Conservation (phyloP, 2,113 vertebrate genomes). For the Rhombomys opimus region DNA sequence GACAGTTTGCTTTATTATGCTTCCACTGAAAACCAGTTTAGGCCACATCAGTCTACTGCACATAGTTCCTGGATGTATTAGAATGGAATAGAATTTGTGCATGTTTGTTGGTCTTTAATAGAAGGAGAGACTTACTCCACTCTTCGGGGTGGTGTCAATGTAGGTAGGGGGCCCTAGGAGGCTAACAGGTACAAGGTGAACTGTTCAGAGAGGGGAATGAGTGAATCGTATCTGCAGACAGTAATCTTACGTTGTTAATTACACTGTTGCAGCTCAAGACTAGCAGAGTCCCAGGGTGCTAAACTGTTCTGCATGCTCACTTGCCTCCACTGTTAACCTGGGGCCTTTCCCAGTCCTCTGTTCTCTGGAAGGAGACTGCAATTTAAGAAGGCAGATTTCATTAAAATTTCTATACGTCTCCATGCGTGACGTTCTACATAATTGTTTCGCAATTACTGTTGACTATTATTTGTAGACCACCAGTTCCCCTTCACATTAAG, state of each 20-base stretch:
- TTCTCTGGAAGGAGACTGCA: neutral
- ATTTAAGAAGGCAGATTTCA: neutral
- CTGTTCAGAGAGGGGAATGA: neutral
- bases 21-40: neutral
- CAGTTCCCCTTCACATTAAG: neutral
- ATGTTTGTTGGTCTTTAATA: neutral
- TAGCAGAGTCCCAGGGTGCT: neutral
- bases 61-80: neutral
- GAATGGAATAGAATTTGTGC: neutral
- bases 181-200: neutral
- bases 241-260: too few relatives aligned
- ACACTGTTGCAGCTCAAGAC: neutral
- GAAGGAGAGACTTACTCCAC: neutral
- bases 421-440: neutral
- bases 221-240: neutral
- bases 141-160: neutral
- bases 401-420: constrained; percentile 6
- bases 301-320: neutral
- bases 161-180: neutral
- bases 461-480: constrained; percentile 2
- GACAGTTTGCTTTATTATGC: neutral
- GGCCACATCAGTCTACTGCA: neutral
- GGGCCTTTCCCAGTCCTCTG: neutral
- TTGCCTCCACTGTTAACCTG: neutral
- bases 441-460: neutral